Base-by-base conservation (phyloP, 2,888 invertebrate species). In the Eudemis profundana region DNA sequence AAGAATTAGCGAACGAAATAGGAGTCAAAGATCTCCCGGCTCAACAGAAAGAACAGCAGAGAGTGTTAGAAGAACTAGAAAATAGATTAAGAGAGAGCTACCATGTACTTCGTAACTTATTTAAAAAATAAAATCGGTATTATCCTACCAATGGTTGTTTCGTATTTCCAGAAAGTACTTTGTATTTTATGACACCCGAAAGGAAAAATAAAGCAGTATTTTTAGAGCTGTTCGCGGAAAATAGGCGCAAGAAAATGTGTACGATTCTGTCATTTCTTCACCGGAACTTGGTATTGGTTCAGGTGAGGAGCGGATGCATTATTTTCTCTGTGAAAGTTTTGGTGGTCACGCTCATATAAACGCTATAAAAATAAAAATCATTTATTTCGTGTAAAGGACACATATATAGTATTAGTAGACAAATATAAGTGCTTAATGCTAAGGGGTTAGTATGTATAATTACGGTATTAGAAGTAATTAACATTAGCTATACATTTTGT, bases 181-280 rank as follows among this genome's bases (percentile, higher is more conserved):
- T 12, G 15, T 23, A 15, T 19, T 33, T 46, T 57, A 19, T 42
- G 29, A 44, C 17, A 15, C n/a, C 3, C 2, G 23, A 33, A 8
- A 33, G n/a, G 17, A 38, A 50, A 62, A 27, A 40, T 47, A 49
- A 14, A 49, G 27, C 8, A 38, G 51, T 50, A 33, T 42, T 54
- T 54, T 38, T 38, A 49, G 7, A 17, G 40, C 21, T 12, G 8
- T 38, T 49, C 42, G 38, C 17, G 2, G 38, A 57, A 40, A 57
- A 47, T 47, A 33, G 47, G 23, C 49, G 33, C 42, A 29, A 54
- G 29, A 54, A 63, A 50, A 49, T 49, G 40, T 49, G 21, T 42
- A 42, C 19, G 49, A 33, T 38, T 47, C 63, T 56, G 63, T 56
- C 56, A 63, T 56, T 63, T 49, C 63, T 63, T 56, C 33, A 63